phyloP scores from a whole-genome alignment of 2,888 invertebrate genomes.

The Heliconius ethilla region DNA sequence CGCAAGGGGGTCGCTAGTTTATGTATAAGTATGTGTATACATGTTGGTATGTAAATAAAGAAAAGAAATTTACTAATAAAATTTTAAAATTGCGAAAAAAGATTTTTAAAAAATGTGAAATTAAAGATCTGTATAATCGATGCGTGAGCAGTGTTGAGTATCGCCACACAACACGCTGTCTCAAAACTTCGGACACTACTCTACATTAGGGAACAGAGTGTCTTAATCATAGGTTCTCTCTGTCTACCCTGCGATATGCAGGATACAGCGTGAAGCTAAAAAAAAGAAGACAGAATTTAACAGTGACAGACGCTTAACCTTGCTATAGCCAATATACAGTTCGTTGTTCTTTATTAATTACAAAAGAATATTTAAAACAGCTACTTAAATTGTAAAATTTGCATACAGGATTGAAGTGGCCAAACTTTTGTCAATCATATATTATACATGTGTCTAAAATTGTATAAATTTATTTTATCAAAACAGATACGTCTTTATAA shows the following conservation, averaged over 20 bases:
- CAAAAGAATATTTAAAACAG: conserved; percentile 15
- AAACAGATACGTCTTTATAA: conserved; percentile 38
- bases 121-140: no score
- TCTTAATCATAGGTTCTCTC: no score
- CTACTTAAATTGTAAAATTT: conserved; percentile 18
- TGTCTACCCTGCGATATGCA: no score
- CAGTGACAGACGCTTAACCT: conserved; percentile 4
- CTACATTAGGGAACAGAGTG: no score
- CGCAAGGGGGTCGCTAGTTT: no score
- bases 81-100: no score
- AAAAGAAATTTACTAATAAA: no score
- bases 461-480: conserved; percentile 29
- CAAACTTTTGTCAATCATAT: conserved; percentile 11
- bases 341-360: conserved; percentile 15
- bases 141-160: no score
- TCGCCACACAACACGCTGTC: no score
- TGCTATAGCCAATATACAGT: neutral
- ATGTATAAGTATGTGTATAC: neutral
- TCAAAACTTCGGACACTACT: no score
- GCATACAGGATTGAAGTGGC: neutral
- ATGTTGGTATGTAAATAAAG: no score
- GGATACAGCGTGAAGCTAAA: neutral
- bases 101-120: no score
- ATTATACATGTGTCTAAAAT: conserved; percentile 12
- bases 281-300: neutral